These are phyloP conservation scores for Sesamia nonagrioides DNA, from an alignment of 1,140 invertebrate genomes.

Conservation along the genomic window DNA sequence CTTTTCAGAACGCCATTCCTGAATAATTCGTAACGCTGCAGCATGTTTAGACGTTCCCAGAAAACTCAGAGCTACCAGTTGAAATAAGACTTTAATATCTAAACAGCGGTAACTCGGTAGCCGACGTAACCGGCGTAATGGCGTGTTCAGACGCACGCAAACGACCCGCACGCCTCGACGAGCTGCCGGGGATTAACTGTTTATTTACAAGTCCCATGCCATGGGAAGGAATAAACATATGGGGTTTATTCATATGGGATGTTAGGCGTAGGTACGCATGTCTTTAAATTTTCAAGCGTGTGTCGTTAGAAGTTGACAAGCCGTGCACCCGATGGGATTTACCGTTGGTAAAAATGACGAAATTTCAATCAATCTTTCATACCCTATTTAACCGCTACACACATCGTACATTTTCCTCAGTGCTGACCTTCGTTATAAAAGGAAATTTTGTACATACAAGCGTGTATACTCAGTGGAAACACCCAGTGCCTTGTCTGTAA, in stretches of 20 bases:
- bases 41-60: background rate
- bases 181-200: constrained; percentile 29
- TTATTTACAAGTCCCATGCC: constrained; percentile 33
- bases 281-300: background rate
- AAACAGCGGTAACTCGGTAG: constrained; percentile 10
- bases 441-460: too few relatives aligned
- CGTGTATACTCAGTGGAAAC: too few relatives aligned
- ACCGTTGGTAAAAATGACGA: too few relatives aligned
- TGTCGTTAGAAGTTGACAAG: background rate
- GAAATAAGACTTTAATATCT: constrained; percentile 48
- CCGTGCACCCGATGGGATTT: background rate
- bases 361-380: too few relatives aligned
- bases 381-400: too few relatives aligned
- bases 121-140: constrained; percentile 2
- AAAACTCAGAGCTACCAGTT: background rate
- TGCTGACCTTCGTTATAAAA: too few relatives aligned
- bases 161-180: background rate
- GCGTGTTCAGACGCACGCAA: constrained; percentile 32
- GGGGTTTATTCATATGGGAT: background rate
- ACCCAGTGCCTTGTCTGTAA: too few relatives aligned
- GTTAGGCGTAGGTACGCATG: background rate
- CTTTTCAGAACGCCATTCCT: background rate
- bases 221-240: constrained; percentile 21
- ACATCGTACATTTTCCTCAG: too few relatives aligned
- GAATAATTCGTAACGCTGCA: background rate